Conservation (phyloP, 2,113 vertebrate species). For the human (Homo sapiens) region GRCh38 chr2:114629001-114629500, state of each 20-base stretch:
- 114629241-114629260: not conserved
- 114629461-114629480: not conserved
- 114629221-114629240: not conserved
- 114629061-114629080: not conserved
- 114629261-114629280: not conserved
- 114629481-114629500: not conserved
- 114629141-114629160: not conserved
- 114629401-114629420: not conserved
- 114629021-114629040: not conserved
- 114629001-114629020: not conserved
- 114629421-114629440: not conserved
- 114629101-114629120: not conserved
- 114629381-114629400: not conserved
- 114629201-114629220: not conserved
- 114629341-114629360: not conserved
- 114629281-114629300: not conserved
- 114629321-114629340: not conserved
- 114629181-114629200: not conserved
- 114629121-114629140: not conserved
- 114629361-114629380: not conserved
- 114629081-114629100: not conserved
- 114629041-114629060: not conserved
- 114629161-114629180: slow-evolving; percentile 38
- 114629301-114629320: not conserved
- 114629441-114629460: not conserved